Base-by-base conservation (phyloP, 2,888 invertebrate genomes). In the Mesorhabditis belari region DNA sequence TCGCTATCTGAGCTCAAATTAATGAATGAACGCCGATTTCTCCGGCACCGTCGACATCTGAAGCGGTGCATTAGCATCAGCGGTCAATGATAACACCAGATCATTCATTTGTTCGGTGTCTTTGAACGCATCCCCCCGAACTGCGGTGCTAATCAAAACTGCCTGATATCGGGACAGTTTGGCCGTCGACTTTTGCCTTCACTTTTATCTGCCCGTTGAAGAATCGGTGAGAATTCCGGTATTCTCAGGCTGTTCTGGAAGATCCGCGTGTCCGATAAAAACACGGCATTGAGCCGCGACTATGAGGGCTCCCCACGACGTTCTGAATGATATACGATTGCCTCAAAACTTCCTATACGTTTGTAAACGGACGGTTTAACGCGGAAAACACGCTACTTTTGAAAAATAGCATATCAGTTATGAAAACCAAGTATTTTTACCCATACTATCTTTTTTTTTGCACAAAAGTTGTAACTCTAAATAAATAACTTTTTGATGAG, bases 171-270 rank as follows among this genome's bases (percentile, higher is more conserved):
- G 23, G 26, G 21, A 35, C 28, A n/a, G n/a, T n/a, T n/a, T n/a
- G n/a, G n/a, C n/a, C n/a, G n/a, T n/a, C n/a, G n/a, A n/a, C n/a
- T n/a, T n/a, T n/a, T n/a, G n/a, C n/a, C n/a, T n/a, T n/a, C n/a
- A n/a, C n/a, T n/a, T n/a, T n/a, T n/a, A n/a, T n/a, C n/a, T n/a
- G n/a, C n/a, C n/a, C n/a, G n/a, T n/a, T n/a, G n/a, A n/a, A n/a
- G n/a, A n/a, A n/a, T 79, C 79, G 5, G 79, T 79, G 29, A 79
- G 65, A 25, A 79, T 77, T 25, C 79, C 79, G 5, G 79, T 79
- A 66, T 79, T 80, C n/a, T n/a, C n/a, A n/a, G n/a, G n/a, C 35
- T 79, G 56, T 4, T 80, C 79, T 60, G 76, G 80, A 61, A 79
- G 57, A 61, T 79, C 79, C 19, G 80, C 79, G 55, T 80, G 80